Conservation (phyloP, 2,797 vertebrate species). For the Knipowitschia caucasica region DNA sequence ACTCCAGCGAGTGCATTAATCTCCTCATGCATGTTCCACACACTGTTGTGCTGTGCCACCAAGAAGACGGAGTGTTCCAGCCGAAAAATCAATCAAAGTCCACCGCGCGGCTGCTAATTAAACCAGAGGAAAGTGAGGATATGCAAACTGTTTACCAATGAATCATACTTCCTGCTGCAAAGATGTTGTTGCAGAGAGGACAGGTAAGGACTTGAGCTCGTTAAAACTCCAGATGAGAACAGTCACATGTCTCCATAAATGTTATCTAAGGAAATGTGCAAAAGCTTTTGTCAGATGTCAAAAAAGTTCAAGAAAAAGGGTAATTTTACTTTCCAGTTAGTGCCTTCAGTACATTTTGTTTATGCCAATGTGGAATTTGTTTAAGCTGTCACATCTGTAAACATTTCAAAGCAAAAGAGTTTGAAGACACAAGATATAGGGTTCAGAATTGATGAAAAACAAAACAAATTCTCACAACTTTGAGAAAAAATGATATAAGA, state of each 20-base stretch:
- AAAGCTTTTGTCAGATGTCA: background rate
- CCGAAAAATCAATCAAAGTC: constrained; percentile 59
- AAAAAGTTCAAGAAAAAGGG: too few relatives aligned
- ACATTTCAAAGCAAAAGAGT: too few relatives aligned
- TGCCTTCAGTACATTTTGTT: too few relatives aligned
- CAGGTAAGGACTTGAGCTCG: constrained; percentile 15
- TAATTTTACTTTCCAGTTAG: too few relatives aligned
- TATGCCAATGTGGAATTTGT: too few relatives aligned
- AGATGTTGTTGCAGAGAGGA: constrained; percentile 22
- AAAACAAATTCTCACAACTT: too few relatives aligned
- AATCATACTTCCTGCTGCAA: constrained; percentile 32
- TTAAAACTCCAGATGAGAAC: constrained; percentile 20
- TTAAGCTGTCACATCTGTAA: too few relatives aligned
- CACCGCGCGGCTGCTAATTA: constrained; percentile 52
- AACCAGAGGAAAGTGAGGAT: constrained; percentile 44
- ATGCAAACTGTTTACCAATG: constrained; percentile 53
- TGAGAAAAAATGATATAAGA: too few relatives aligned
- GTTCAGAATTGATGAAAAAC: too few relatives aligned
- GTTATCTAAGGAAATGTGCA: background rate
- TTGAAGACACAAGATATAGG: too few relatives aligned
- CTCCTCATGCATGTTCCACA: constrained; percentile 17
- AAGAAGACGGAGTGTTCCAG: constrained; percentile 35
- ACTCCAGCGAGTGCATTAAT: constrained; percentile 27
- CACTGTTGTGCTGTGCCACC: constrained; percentile 23
- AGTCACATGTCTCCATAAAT: constrained; percentile 1